Conservation (phyloP, 2,888 invertebrate species). For the Pyrocoelia pectoralis region DNA sequence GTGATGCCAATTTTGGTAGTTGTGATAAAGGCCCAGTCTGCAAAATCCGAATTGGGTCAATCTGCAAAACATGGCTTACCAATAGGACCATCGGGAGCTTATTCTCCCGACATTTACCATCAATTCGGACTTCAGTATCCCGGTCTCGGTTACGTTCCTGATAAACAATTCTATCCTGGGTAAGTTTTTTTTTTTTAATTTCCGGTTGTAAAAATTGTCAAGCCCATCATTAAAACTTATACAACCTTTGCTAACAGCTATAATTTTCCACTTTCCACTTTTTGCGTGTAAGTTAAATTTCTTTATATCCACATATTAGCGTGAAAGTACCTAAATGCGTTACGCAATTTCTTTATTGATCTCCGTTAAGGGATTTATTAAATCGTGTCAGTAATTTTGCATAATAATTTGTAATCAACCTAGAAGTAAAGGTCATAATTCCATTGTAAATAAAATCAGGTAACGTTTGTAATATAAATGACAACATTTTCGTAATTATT, state of each 20-base stretch:
- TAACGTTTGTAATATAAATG: conserved; percentile 23
- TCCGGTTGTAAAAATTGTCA: neutral
- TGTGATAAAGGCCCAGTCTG: neutral
- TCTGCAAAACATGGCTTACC: neutral
- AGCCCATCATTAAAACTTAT: neutral
- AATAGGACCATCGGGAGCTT: neutral
- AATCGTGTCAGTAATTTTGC: neutral
- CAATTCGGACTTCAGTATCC: conserved; percentile 22
- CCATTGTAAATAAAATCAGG: conserved; percentile 13
- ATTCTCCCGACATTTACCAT: neutral
- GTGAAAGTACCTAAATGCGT: conserved; percentile 1
- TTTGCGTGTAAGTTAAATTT: neutral
- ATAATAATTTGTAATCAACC: conserved; percentile 1
- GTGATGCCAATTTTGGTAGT: neutral
- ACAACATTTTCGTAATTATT: conserved; percentile 10
- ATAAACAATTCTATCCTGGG: conserved; percentile 21
- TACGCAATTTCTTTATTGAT: no score
- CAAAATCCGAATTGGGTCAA: neutral
- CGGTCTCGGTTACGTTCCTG: conserved; percentile 23
- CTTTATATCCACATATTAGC: neutral
- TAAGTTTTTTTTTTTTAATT: neutral
- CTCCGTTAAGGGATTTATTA: no score
- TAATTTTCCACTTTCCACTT: conserved; percentile 9
- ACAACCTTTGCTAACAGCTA: neutral
- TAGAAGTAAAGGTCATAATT: conserved; percentile 8